A percentile compares a stretch with the other conserved stretches of the same genome.
phyloP scores from a whole-genome alignment of 2,888 invertebrate species.

The Callyntrura guangdongensis region DNA sequence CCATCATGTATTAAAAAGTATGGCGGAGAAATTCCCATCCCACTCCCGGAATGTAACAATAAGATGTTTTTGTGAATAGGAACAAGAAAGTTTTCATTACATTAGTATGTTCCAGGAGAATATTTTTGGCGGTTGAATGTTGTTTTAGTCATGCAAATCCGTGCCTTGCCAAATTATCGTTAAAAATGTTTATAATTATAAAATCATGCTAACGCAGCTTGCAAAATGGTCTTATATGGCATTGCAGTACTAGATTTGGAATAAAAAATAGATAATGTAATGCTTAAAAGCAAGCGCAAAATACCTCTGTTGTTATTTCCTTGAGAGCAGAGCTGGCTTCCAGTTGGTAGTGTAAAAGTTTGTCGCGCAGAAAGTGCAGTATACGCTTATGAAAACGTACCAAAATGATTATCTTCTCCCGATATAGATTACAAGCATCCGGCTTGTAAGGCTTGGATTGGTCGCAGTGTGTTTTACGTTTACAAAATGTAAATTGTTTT shows the following conservation, averaged over 20 bases:
- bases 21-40: background rate
- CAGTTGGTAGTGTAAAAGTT: background rate
- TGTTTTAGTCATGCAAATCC: too few species aligned
- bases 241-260: too few species aligned
- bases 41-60: background rate
- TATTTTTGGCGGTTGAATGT: background rate
- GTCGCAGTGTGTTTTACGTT: background rate
- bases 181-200: too few species aligned
- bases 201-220: too few species aligned
- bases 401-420: conserved; percentile 46
- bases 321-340: background rate
- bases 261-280: too few species aligned
- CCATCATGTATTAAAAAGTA: background rate
- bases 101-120: background rate
- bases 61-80: background rate
- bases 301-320: background rate
- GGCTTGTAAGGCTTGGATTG: conserved; percentile 38
- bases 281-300: background rate
- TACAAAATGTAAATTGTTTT: background rate
- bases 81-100: background rate
- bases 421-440: conserved; percentile 61
- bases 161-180: too few species aligned
- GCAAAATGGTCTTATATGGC: too few species aligned
- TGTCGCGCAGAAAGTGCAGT: background rate
- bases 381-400: too few species aligned